Percentiles rank a stretch among this genome's conserved stretches.
Evolutionary conservation across 2,113 vertebrate species (phyloP).

Genomic region (human): DNA sequence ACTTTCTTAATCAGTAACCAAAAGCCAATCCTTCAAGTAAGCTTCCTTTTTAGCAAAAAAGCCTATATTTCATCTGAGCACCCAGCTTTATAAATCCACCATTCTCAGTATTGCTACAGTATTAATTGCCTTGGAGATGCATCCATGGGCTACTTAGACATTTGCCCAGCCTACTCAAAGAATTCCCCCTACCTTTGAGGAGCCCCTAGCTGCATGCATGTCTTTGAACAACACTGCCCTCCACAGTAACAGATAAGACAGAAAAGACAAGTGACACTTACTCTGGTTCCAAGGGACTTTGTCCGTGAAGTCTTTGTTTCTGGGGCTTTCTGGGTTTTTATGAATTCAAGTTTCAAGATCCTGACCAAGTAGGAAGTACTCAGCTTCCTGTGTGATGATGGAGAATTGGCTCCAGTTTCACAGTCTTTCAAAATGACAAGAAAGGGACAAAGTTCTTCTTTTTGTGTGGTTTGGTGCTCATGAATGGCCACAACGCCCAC

Average conservation of each 20-base stretch:
- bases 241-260: not conserved
- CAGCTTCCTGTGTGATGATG: conserved; percentile 9
- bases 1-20: not conserved
- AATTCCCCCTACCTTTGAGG: not conserved
- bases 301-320: not conserved
- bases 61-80: not conserved
- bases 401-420: not conserved
- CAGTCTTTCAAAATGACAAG: conserved; percentile 12
- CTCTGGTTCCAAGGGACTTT: not conserved
- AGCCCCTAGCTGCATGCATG: rapidly evolving
- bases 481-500: not conserved
- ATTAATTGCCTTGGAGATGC: not conserved
- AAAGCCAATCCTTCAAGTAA: not conserved
- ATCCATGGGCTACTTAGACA: rapidly evolving
- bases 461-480: not conserved
- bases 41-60: not conserved
- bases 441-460: not conserved
- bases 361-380: not conserved
- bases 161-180: not conserved
- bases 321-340: not conserved
- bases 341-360: not conserved
- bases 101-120: not conserved
- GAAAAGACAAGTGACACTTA: conserved; percentile 55
- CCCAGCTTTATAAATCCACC: not conserved
- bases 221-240: not conserved